Evolutionary conservation across 2,113 vertebrate genomes (phyloP), one percentile per base, ranked within the genome.

Genomic region (Dromas ardeola): DNA sequence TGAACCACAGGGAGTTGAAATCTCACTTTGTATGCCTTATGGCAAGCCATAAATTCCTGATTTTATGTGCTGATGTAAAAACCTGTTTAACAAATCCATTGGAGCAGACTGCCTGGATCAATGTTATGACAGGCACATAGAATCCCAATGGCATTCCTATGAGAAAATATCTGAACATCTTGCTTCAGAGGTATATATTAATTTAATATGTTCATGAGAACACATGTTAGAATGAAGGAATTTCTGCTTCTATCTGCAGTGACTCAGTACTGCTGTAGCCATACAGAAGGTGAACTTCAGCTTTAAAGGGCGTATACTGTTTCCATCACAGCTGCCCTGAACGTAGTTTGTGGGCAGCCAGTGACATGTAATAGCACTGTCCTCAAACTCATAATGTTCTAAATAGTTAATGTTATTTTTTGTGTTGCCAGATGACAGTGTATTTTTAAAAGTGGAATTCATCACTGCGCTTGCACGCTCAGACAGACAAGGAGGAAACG

Each of bases 41-140:
- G 84, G 97, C 93, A 70, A 96, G 58, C 94, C n/a, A 85, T 97
- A 94, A 97, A 97, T 97, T 62, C 91, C 95, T 26, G 71, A 55
- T n/a, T 97, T 97, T 95, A 97, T 94, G 93, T 90, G 89, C 86
- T 82, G 95, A 27, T 96, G 92, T 94, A 96, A 96, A 97, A 97
- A 95, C 81, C 89, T 86, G 50, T 93, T 97, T 96, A 97, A 95
- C 89, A 94, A 96, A 97, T 43, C 87, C 91, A 88, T 85, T 73
- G 96, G 95, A 97, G 93, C 89, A 70, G 83, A 85, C 81, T 91
- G 93, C 90, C 86, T 93, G 93, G 87, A 97, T 94, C 96, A 97
- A 94, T 94, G 85, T 97, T 96, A 96, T 95, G 90, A 95, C 94
- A 96, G 80, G 71, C 90, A 93, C 80, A 86, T 3, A 84, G 90